Percentiles rank a stretch among this genome's conserved stretches.
phyloP scores from a whole-genome alignment of 1,140 invertebrate species.

The Doryteuthis pealeii region DNA sequence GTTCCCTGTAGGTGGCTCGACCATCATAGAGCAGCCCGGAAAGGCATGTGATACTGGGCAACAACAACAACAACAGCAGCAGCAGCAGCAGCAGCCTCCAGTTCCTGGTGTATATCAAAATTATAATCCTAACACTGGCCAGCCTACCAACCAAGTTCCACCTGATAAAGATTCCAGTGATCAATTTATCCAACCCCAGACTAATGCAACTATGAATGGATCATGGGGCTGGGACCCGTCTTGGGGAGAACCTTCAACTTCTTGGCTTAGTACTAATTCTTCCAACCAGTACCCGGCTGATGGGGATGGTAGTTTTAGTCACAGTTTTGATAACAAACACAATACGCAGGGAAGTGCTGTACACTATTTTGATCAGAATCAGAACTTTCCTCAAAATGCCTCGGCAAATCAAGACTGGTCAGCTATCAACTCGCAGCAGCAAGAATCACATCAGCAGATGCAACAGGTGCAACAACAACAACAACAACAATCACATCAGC shows the following conservation, averaged over 20 bases:
- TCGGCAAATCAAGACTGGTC: neutral
- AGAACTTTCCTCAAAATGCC: neutral
- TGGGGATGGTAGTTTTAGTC: too few species aligned
- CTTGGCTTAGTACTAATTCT: neutral
- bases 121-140: neutral
- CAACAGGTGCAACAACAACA: neutral
- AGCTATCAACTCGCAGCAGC: neutral
- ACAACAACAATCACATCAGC: neutral
- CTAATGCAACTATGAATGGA: neutral
- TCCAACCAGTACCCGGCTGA: too few species aligned
- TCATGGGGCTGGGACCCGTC: neutral
- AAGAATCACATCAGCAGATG: neutral
- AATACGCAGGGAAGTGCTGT: neutral
- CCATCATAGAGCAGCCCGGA: neutral
- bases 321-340: too few species aligned
- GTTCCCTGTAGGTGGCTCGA: neutral
- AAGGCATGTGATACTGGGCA: neutral
- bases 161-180: neutral
- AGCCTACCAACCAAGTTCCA: neutral
- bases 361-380: slow-evolving; percentile 4
- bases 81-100: neutral
- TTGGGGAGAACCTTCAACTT: neutral
- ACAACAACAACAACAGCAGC: too few species aligned
- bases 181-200: neutral
- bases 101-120: neutral